These are phyloP conservation scores for Pelagia noctiluca DNA, from an alignment of 30 jellyfish, hydroid and myxozoan genomes.

Conservation along the genomic window DNA sequence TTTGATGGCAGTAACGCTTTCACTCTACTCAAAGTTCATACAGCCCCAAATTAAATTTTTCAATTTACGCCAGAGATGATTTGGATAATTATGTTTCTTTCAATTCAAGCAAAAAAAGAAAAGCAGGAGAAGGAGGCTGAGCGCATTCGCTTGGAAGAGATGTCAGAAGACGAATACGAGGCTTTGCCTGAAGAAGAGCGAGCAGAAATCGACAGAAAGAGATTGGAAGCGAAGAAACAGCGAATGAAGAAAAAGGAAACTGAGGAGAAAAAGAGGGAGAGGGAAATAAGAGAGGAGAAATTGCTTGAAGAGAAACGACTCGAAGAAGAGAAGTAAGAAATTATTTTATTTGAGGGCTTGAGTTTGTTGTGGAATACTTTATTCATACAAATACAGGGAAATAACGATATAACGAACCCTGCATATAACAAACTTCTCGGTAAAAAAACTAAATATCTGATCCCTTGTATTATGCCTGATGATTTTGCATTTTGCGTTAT, in stretches of 20 bases:
- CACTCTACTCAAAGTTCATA: too few species aligned
- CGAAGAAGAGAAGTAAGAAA: constrained; percentile 92
- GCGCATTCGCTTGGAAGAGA: constrained; percentile 82
- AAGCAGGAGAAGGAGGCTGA: constrained; percentile 73
- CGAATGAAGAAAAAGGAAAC: constrained; percentile 71
- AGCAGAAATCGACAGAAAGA: constrained; percentile 79
- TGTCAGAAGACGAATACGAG: constrained; percentile 98
- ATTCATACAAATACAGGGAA: too few species aligned
- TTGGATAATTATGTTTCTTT: neutral
- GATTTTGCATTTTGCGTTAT: too few species aligned
- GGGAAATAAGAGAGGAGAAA: constrained; percentile 85
- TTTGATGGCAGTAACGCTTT: too few species aligned
- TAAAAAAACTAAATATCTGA: too few species aligned
- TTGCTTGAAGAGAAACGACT: constrained; percentile 84
- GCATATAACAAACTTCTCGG: too few species aligned
- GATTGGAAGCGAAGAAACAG: constrained; percentile 70
- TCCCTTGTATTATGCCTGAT: too few species aligned
- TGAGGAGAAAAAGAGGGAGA: constrained; percentile 68
- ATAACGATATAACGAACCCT: too few species aligned
- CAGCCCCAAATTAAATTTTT: too few species aligned
- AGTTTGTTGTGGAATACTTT: too few species aligned
- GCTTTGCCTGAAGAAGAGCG: constrained; percentile 88
- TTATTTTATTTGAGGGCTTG: too few species aligned
- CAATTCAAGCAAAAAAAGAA: constrained; percentile 65
- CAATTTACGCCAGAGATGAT: too few species aligned